Base-by-base conservation (phyloP, 2,113 vertebrate species). In the Gobius niger region DNA sequence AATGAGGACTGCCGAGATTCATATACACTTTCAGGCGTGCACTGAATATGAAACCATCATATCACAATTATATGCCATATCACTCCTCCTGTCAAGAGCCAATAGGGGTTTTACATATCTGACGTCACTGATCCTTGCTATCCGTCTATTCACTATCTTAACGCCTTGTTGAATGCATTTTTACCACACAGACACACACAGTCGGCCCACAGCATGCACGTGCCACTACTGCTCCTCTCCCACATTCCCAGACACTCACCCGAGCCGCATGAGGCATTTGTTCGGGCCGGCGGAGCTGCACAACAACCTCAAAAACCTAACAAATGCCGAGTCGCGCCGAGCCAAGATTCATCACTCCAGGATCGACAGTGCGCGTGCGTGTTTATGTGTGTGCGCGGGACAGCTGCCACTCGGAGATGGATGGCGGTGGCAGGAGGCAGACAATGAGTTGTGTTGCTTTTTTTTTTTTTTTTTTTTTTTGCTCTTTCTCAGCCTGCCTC, bases 371-470 rank as follows among this genome's bases (percentile, higher is more conserved):
- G 16, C 19, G 51, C 19, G 3, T 53, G 66, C 56, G 82, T 49
- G 68, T 66, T 70, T 63, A 70, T 68, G 76, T 57, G 77, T 57
- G 74, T 47, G 66, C 54, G 57, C 47, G 65, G 67, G 70, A 75
- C 81, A 80, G 76, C 74, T 84, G 85, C 78, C 82, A 76, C 82
- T 75, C 65, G 51, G 72, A 82, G 87, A 90, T 87, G 83, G 82
- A 89, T 88, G 70, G 77, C 73, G 76, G 68, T 78, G 68, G 73
- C 73, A 84, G 75, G 76, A 76, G 65, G 79, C 81, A 87, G 85
- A 89, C 89, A 91, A 87, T 89, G 79, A 86, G 62, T 81, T 88
- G 77, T 64, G 72, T 72, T 69, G 78, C 77, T 65, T 56, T 6
- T 63, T 47, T 71, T 70, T 73, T 60, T 47, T 71, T 70, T 73